Evolutionary conservation across 2,888 invertebrate species (phyloP), one percentile per base, ranked within the genome.

Genomic region (Odontocolon sp.): DNA sequence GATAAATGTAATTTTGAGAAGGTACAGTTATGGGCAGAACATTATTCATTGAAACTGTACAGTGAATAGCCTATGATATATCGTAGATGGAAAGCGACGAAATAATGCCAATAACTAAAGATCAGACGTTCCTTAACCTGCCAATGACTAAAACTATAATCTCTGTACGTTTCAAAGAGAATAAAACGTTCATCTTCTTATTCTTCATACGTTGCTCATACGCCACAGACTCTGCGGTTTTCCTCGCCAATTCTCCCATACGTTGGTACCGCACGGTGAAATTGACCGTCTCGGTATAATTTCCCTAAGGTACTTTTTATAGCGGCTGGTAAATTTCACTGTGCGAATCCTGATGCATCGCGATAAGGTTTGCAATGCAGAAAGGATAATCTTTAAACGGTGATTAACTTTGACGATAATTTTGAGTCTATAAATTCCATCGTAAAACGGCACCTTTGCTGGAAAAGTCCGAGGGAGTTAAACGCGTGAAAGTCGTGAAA

Each of bases 1-100:
- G n/a, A 16, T 50, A 68, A 71, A 68, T 23, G 50, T 64, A 16
- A n/a, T n/a, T n/a, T n/a, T n/a, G n/a, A n/a, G n/a, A 42, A 72
- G 59, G 38, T 59, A 33, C 64, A 47, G 11, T 36, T 50, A 50
- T 26, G n/a, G n/a, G n/a, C n/a, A n/a, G n/a, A n/a, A n/a, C n/a
- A n/a, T n/a, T n/a, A n/a, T n/a, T n/a, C n/a, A n/a, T n/a, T n/a
- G n/a, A n/a, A n/a, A n/a, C n/a, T n/a, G n/a, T n/a, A n/a, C n/a
- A n/a, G n/a, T n/a, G n/a, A n/a, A n/a, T n/a, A n/a, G n/a, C n/a
- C n/a, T n/a, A n/a, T n/a, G n/a, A n/a, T n/a, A n/a, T n/a, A n/a
- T n/a, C n/a, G n/a, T n/a, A n/a, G n/a, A n/a, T n/a, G n/a, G n/a
- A n/a, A n/a, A n/a, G n/a, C n/a, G n/a, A n/a, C n/a, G n/a, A n/a